A percentile compares a stretch with the other conserved stretches of the same genome.
These are phyloP conservation scores for Lycocerus yunnanus DNA, from an alignment of 2,888 invertebrate species.

Conservation along the genomic window DNA sequence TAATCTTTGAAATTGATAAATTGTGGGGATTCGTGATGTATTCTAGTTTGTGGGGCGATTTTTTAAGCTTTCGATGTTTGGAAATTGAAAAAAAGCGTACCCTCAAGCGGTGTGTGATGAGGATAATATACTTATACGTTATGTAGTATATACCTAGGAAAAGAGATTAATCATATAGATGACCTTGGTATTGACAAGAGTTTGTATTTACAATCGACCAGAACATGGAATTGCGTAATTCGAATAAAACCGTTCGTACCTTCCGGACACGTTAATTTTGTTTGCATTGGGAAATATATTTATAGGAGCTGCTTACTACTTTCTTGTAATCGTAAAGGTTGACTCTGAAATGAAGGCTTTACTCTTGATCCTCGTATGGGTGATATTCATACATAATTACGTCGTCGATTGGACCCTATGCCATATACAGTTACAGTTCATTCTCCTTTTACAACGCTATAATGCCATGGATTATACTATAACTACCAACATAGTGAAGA, in stretches of 20 bases:
- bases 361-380: slow-evolving; percentile 29
- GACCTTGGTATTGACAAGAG: background rate
- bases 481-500: slow-evolving; percentile 12
- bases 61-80: background rate
- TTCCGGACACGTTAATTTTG: slow-evolving; percentile 15
- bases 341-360: background rate
- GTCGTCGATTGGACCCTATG: slow-evolving; percentile 43
- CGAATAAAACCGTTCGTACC: background rate
- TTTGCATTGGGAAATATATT: slow-evolving; percentile 12
- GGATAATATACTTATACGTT: background rate
- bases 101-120: background rate
- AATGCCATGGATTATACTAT: slow-evolving; percentile 34
- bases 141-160: too few species aligned
- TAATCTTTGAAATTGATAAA: background rate
- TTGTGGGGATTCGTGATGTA: background rate
- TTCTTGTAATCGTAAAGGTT: background rate
- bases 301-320: background rate
- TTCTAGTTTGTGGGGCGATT: background rate
- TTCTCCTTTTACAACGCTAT: slow-evolving; percentile 45
- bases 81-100: background rate
- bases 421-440: slow-evolving; percentile 49
- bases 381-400: slow-evolving; percentile 43
- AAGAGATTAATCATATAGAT: background rate
- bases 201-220: background rate
- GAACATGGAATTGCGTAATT: background rate